Evolutionary conservation across 2,113 vertebrate genomes (phyloP).

Genomic region (Trogon surrucura): DNA sequence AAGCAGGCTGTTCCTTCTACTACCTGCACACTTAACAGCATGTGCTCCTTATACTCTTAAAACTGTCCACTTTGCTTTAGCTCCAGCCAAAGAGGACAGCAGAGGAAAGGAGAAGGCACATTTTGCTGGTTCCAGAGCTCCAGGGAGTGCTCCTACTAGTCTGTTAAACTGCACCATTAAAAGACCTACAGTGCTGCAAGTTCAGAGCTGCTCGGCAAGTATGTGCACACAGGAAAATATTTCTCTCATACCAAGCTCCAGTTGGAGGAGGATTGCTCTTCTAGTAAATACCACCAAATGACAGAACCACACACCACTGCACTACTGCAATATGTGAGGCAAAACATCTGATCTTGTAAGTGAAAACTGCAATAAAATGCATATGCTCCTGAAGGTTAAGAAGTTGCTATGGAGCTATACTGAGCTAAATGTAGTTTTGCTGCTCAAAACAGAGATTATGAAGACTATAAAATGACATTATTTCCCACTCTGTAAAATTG

Average conservation of each 20-base stretch:
- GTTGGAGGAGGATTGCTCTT: not conserved
- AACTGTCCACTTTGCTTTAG: not conserved
- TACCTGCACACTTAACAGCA: not conserved
- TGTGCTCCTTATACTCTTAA: not conserved
- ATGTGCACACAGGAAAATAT: not conserved
- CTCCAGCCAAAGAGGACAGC: not conserved
- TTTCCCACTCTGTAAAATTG: not conserved
- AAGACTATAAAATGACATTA: not conserved
- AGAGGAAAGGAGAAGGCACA: not conserved
- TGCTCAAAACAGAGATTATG: not conserved
- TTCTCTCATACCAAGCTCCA: not conserved
- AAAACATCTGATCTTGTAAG: not conserved
- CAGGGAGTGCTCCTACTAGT: not conserved
- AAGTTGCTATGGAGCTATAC: not conserved
- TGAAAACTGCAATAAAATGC: not conserved
- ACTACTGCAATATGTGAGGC: accelerated
- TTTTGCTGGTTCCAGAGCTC: not conserved
- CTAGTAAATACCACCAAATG: not conserved
- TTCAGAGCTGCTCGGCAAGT: not conserved
- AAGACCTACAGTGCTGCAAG: not conserved
- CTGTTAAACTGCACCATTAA: accelerated
- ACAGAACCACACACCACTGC: not conserved
- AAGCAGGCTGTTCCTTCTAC: not conserved
- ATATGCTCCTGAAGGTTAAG: not conserved
- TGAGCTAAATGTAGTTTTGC: not conserved